Conservation (phyloP, 2,113 vertebrate genomes). For the Alligator mississippiensis region DNA sequence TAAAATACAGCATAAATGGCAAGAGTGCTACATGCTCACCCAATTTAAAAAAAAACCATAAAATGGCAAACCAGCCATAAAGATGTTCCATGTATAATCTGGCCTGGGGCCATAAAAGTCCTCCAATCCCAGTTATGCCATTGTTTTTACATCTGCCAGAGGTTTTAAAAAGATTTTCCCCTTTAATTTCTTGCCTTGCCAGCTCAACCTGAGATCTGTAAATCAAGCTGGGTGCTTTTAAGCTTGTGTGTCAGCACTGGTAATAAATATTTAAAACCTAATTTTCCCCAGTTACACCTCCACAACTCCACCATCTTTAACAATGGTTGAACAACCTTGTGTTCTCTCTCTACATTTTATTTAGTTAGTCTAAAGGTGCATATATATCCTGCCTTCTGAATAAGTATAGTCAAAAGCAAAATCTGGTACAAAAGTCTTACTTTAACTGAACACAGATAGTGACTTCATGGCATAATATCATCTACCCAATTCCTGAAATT, state of each 20-base stretch:
- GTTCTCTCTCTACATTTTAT: too few species aligned
- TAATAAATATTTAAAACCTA: background rate
- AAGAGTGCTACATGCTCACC: too few species aligned
- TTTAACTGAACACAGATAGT: background rate
- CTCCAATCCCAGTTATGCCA: too few species aligned
- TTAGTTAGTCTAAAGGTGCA: too few species aligned
- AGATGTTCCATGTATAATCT: too few species aligned
- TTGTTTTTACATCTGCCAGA: too few species aligned
- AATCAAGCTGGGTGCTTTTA: conserved; percentile 6
- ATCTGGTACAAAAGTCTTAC: background rate
- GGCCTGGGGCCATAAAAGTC: too few species aligned
- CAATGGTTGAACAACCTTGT: background rate
- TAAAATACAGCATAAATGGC: too few species aligned
- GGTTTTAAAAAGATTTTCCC: background rate
- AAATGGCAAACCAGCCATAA: too few species aligned
- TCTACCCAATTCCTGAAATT: too few species aligned
- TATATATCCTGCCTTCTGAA: background rate
- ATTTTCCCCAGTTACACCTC: background rate
- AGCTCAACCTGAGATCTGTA: background rate
- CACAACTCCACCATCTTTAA: background rate
- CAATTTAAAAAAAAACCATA: too few species aligned
- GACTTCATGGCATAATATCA: too few species aligned
- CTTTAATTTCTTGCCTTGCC: background rate
- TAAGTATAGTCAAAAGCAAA: background rate
- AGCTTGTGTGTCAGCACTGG: background rate